Base-by-base conservation (phyloP, 2,113 vertebrate species). In the Solenodon paradoxus region DNA sequence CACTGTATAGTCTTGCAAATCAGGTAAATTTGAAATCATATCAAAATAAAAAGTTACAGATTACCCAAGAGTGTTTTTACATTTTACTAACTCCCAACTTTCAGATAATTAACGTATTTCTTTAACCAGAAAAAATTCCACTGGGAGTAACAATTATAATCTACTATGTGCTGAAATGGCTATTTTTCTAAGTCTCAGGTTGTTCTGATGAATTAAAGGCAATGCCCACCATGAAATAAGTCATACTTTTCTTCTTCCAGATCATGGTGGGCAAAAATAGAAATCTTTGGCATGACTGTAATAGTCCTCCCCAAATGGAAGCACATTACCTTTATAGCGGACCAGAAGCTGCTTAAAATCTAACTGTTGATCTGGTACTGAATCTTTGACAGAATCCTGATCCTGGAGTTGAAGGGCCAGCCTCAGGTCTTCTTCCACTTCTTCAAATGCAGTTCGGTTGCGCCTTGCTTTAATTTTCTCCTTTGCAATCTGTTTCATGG, bases 331-430 rank as follows among this genome's bases (percentile, higher is more conserved):
- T 98, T 98, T 99, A 64, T 99, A 99, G 97, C 99, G 97, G 83
- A 97, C 26, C 0, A 98, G 94, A 66, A 99, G 99, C 69, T 99
- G 99, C 90, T 99, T 99, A 80, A 99, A 98, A 91, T 98, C 98
- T 94, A 99, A 98, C 95, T 99, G 99, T 68, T 99, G 99, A 97
- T 99, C 99, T 64, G 99, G 99, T 42, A 99, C 95, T 0, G 98
- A 98, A 96, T 99, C 99, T 97, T 98, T 99, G 53, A 99, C 98
- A 66, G 97, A 89, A 0, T 98, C 98, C 84, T 98, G 98, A 38
- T 98, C 97, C 78, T 97, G 98, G 35, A 99, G 96, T 77, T 98
- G 96, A 95, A 98, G 98, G 89, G 98, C 98, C 88, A 98, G 98
- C 95, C 98, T 98, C 83, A 99, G 83, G 81, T 99, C 99, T 13